phyloP scores from a whole-genome alignment of 2,113 vertebrate genomes.

The Crotalus viridis region DNA sequence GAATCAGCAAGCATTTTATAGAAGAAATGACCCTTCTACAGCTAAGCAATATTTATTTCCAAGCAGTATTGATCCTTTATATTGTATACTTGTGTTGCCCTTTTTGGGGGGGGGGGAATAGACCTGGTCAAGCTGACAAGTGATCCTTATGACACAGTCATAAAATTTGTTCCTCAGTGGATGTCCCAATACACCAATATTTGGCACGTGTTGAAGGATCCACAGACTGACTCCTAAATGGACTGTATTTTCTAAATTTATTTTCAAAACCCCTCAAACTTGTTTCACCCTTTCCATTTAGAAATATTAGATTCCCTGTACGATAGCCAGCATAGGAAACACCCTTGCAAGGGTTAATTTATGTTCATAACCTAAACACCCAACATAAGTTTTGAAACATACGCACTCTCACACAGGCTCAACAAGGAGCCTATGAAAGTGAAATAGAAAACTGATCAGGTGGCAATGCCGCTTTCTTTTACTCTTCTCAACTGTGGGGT shows the following conservation, averaged over 20 bases:
- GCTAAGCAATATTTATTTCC: background rate
- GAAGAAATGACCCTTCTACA: background rate
- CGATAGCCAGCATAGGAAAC: background rate
- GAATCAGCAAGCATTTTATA: background rate
- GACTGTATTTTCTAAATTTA: background rate
- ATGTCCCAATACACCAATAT: background rate
- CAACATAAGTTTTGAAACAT: background rate
- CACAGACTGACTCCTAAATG: background rate
- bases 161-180: background rate
- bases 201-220: background rate
- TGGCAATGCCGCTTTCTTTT: slow-evolving; percentile 1
- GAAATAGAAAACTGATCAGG: background rate
- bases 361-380: background rate
- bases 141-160: background rate
- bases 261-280: background rate
- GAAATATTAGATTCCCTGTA: background rate
- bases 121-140: background rate
- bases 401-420: background rate
- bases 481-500: slow-evolving; percentile 7
- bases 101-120: background rate
- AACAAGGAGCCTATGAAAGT: background rate
- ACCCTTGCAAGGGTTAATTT: background rate
- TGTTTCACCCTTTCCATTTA: background rate
- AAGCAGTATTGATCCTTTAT: background rate
- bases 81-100: background rate